Percentiles rank a stretch among this genome's conserved stretches.
Evolutionary conservation across 2,888 invertebrate species (phyloP).

Genomic region (Harpalus rufipes): DNA sequence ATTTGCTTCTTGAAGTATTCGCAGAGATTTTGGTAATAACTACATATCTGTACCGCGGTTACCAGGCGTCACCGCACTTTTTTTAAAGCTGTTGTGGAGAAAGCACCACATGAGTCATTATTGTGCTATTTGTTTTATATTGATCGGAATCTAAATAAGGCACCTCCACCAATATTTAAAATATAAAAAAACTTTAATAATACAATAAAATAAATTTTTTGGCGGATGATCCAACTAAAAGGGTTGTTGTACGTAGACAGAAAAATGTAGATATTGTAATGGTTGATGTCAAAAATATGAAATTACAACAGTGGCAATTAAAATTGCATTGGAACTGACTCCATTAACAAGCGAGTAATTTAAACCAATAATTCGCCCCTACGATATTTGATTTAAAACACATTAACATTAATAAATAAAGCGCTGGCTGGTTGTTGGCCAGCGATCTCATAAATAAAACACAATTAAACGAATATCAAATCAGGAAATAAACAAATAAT

Average conservation of each 20-base stretch:
- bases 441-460: conserved; percentile 64
- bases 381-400: conserved; percentile 66
- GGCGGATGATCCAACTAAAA: too few relatives aligned
- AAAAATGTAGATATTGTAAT: conserved; percentile 20
- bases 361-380: conserved; percentile 58
- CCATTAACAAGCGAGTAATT: conserved; percentile 55
- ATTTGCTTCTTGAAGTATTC: too few relatives aligned
- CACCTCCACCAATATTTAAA: too few relatives aligned
- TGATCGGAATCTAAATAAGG: too few relatives aligned
- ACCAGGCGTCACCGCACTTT: too few relatives aligned
- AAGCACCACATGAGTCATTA: too few relatives aligned
- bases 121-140: too few relatives aligned
- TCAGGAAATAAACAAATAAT: conserved; percentile 66
- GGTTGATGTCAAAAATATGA: conserved; percentile 43
- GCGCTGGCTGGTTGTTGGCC: conserved; percentile 32
- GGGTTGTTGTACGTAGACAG: background rate
- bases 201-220: too few relatives aligned
- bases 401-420: conserved; percentile 66
- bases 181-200: too few relatives aligned
- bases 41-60: too few relatives aligned
- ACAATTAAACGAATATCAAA: conserved; percentile 67
- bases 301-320: conserved; percentile 42
- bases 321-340: conserved; percentile 35
- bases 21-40: too few relatives aligned
- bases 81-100: too few relatives aligned